phyloP scores from a whole-genome alignment of 2,888 invertebrate species.

The Lordiphosa andalusiaca region DNA sequence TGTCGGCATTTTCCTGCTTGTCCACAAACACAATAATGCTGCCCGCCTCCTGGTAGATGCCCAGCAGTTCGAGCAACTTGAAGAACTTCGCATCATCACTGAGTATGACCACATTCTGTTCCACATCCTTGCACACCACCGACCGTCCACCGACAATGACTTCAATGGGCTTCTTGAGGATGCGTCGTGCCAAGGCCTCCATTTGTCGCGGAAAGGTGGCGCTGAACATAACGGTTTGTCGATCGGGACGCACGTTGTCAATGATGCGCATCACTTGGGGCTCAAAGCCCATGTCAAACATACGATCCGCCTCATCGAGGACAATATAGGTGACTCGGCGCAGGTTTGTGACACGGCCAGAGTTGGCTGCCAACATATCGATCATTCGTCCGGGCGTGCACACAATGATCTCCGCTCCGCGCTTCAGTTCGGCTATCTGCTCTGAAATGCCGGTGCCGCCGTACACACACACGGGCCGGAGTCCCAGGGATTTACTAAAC shows the following conservation, averaged over 20 bases:
- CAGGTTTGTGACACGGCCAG: constrained; percentile 97
- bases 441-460: constrained; percentile 98
- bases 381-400: constrained; percentile 99
- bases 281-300: constrained; percentile 99
- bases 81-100: constrained; percentile 99
- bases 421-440: constrained; percentile 95
- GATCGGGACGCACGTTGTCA: constrained; percentile 96
- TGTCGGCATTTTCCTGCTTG: constrained; percentile 98
- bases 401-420: constrained; percentile 98
- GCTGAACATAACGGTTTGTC: constrained; percentile 99
- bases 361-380: constrained; percentile 99
- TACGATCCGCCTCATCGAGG: constrained; percentile 98
- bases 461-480: constrained; percentile 97
- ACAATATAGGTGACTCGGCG: constrained; percentile 98
- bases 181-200: constrained; percentile 97
- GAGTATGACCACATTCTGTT: constrained; percentile 94
- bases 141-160: constrained; percentile 98
- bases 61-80: constrained; percentile 98
- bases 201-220: constrained; percentile 99
- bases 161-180: constrained; percentile 96
- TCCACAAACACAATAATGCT: constrained; percentile 98
- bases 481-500: constrained; percentile 92
- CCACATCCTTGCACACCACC: constrained; percentile 98
- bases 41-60: constrained; percentile 93
- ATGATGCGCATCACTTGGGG: constrained; percentile 92